Evolutionary conservation across 1,140 invertebrate genomes (phyloP).

Genomic region (Dufourea novaeangliae): DNA sequence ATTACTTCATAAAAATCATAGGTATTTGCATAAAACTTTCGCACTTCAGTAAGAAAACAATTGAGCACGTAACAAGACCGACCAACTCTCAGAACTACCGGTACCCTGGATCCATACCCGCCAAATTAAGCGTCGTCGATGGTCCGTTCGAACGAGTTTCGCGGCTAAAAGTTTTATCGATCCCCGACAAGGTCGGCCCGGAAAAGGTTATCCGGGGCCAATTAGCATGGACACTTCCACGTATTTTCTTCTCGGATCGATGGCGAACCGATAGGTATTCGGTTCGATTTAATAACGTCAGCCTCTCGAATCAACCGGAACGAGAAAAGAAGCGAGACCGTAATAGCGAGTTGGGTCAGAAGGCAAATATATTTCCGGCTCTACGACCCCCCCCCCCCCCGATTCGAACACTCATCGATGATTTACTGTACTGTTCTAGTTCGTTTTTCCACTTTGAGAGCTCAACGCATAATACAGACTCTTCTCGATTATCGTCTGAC

Average conservation of each 20-base stretch:
- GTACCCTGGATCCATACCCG: background rate
- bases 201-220: background rate
- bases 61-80: background rate
- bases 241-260: background rate
- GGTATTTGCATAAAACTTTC: background rate
- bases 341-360: background rate
- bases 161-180: background rate
- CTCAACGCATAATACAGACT: no score
- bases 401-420: no score
- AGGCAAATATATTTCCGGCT: slow-evolving; percentile 4
- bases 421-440: no score
- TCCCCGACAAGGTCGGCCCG: background rate
- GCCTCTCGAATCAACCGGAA: background rate
- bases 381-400: no score
- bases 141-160: background rate
- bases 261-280: background rate
- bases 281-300: slow-evolving; percentile 34
- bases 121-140: background rate
- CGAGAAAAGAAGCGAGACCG: background rate
- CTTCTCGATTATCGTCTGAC: no score
- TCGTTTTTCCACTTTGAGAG: no score
- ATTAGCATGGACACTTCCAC: background rate
- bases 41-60: background rate
- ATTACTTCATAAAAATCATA: no score
- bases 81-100: background rate